A percentile compares a stretch with the other conserved stretches of the same genome.
These are phyloP conservation scores for Tiaroga cobitis DNA, from an alignment of 2,797 vertebrate species.

Conservation along the genomic window DNA sequence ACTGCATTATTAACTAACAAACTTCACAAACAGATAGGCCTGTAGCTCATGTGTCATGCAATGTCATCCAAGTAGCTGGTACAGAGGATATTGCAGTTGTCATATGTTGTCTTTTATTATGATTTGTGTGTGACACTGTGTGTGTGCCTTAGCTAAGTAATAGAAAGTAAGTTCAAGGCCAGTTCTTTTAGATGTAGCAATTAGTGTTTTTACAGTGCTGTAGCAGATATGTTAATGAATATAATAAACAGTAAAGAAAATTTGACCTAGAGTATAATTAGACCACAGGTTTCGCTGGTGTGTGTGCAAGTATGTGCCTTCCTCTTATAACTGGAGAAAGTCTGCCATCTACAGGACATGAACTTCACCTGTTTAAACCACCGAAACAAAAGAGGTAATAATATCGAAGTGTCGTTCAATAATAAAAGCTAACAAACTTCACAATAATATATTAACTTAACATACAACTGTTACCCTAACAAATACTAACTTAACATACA, in stretches of 20 bases:
- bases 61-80: background rate
- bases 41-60: background rate
- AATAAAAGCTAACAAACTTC: background rate
- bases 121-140: too few species aligned
- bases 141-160: background rate
- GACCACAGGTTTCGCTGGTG: background rate
- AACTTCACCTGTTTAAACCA: background rate
- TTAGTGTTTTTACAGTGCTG: background rate
- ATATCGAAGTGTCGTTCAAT: background rate
- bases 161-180: background rate
- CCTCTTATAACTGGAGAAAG: background rate
- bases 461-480: background rate
- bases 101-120: background rate
- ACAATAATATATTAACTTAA: background rate
- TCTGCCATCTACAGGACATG: slow-evolving; percentile 29
- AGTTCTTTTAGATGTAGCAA: background rate
- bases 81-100: background rate
- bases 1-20: too few species aligned
- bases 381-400: background rate
- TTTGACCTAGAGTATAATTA: background rate
- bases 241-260: background rate
- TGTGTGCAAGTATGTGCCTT: background rate
- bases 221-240: background rate
- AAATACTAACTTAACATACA: background rate
- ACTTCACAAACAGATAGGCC: background rate